Conservation (phyloP, 1,140 invertebrate species). For the Grapholita molesta region DNA sequence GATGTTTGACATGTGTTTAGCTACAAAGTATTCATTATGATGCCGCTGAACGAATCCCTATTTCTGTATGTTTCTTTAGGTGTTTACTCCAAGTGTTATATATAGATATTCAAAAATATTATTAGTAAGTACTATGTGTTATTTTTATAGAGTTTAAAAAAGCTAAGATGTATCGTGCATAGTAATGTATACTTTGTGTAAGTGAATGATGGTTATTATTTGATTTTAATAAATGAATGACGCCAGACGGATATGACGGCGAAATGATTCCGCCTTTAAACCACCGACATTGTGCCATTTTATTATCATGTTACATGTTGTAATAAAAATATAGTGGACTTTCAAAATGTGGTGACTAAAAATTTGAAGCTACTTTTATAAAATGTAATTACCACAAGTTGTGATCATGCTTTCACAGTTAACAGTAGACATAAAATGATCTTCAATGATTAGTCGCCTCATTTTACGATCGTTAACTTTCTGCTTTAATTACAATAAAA, state of each 20-base stretch:
- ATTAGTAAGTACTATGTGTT: background rate
- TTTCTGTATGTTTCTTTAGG: too few species aligned
- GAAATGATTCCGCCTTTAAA: conserved; percentile 1
- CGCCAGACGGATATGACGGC: background rate
- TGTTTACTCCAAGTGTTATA: too few species aligned
- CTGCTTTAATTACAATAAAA: conserved; percentile 39
- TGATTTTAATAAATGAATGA: conserved; percentile 1
- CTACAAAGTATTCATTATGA: background rate
- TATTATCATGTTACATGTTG: conserved; percentile 12
- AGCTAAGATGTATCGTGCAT: background rate
- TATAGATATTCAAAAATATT: too few species aligned
- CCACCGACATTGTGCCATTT: conserved; percentile 18
- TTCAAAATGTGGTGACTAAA: background rate
- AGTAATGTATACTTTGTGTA: background rate
- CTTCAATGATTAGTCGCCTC: background rate
- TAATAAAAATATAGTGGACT: background rate
- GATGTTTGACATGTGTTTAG: background rate
- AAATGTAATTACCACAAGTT: too few species aligned
- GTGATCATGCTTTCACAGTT: too few species aligned
- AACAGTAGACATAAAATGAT: too few species aligned
- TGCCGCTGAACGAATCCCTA: background rate
- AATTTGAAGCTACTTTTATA: background rate
- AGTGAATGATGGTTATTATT: background rate
- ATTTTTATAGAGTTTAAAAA: background rate
- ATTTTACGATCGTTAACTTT: background rate